Base-by-base conservation (phyloP, 2,888 invertebrate species). In the Ecliptopera silaceata region DNA sequence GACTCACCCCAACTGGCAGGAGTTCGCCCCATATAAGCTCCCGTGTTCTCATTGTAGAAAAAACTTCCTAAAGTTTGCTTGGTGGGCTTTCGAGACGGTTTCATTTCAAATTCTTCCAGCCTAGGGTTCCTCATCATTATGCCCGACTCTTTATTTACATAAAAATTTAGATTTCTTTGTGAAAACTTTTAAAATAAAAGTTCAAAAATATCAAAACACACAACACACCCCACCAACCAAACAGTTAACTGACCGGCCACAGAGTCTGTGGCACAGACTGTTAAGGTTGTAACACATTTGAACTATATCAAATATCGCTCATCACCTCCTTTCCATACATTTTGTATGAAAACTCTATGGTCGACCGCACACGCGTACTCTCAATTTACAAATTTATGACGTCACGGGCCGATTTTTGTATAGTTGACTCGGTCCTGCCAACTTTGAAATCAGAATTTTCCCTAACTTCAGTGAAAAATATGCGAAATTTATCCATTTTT, bases 1-100 rank as follows among this genome's bases (percentile, higher is more conserved):
- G 57, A 82, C 88, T 86, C 67, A 93, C 93, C 91, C 93, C 93
- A 93, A 75, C 91, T 87, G 75, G 82, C 77, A 56, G 84, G 80
- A 34, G 92, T 91, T 67, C 92, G 82, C 61, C 92, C 92, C 56
- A 92, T 74, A 64, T 92, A 68, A 49, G 78, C 77, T 54, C 90
- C 86, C 0, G 85, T 84, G 20, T 90, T 83, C 48, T 84, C 84
- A 71, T 92, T 82, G 70, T 88, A 92, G 31, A 92, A 63, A 65
- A 79, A 82, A 51, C 71, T 70, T 18, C 65, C 64, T 58, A 79
- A 73, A 57, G 72, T 77, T 51, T 77, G 73, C 49, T 68, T 77
- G 11, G 66, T 61, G 5, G 69, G 65, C 51, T 70, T 73, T 47
- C 75, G 75, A 3, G 62, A 61, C 8, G 75, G 75, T 49, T 82